Evolutionary conservation across 2,113 vertebrate genomes (phyloP), one percentile per base, ranked within the genome.

Genomic region (Cathartes aura): DNA sequence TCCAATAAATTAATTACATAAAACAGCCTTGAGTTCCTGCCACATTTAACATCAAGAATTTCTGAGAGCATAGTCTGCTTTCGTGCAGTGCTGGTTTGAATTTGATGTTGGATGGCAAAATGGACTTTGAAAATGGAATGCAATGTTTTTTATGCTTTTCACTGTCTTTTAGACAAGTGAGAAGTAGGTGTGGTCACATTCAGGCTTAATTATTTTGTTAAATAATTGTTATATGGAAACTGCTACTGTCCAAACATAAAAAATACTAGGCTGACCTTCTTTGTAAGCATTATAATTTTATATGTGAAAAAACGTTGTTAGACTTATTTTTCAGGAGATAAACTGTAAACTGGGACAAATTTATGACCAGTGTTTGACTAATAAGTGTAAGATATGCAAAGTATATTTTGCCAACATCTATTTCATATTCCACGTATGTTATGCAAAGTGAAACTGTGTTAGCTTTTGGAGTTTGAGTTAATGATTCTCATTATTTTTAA

Each of bases 401-500:
- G 20, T 58, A 5, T 67, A 9, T 58, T 95, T 89, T 76, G 14
- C 23, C 52, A 82, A 36, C 9, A 75, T 32, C 9, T 78, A 38
- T 72, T 43, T 80, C 14, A 27, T 74, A 18, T 62, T 92, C 43
- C 27, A 7, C 59, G 32, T 84, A 83, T 27, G 12, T 95, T 94
- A 70, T 56, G 32, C 45, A 75, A 59, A 56, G n/a, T 94, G 75
- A 89, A 90, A 58, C 36, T 78, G 8, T 62, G 52, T 85, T 94
- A 92, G 53, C 8, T 87, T 76, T 85, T 68, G 47, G 75, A 76
- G 15, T 87, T 75, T 0, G 2, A 50, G 24, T 40, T 91, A 97
- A 92, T 90, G 43, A 71, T 82, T 85, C 60, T 91, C 19, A 71
- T 93, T 82, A 83, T 93, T 96, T 89, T 59, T 45, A 84, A 82